Conservation (phyloP, 2,888 invertebrate species). For the Empis stercorea region DNA sequence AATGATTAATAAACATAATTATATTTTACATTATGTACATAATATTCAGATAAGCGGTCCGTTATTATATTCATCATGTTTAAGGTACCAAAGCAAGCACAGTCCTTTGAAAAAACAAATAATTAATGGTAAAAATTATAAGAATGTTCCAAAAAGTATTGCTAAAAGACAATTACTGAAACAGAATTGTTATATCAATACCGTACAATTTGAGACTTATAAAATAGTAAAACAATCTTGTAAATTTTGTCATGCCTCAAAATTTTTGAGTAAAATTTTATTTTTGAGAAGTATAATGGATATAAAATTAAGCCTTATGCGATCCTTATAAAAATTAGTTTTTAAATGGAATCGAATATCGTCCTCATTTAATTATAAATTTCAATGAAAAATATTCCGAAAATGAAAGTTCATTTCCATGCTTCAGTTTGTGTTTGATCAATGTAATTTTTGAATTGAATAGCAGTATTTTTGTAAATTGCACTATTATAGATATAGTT, state of each 20-base stretch:
- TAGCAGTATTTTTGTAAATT: slow-evolving; percentile 3
- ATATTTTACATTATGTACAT: slow-evolving; percentile 2
- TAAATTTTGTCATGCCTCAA: background rate
- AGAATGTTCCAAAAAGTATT: slow-evolving; percentile 5
- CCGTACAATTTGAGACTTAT: background rate
- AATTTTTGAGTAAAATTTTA: slow-evolving; percentile 1
- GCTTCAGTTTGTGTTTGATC: background rate
- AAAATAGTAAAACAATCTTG: background rate
- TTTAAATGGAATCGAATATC: background rate
- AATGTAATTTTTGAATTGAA: slow-evolving; percentile 1
- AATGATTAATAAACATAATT: no score
- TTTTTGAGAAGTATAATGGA: background rate
- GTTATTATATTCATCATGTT: background rate
- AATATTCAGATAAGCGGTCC: slow-evolving; percentile 2
- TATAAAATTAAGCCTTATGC: background rate
- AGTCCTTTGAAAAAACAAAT: slow-evolving; percentile 3
- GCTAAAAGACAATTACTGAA: slow-evolving; percentile 2
- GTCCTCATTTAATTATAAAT: background rate
- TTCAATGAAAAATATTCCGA: background rate
- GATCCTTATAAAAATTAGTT: background rate
- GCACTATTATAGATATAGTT: background rate
- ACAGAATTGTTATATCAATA: slow-evolving; percentile 2
- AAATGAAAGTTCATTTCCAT: background rate
- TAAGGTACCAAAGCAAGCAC: slow-evolving; percentile 5
- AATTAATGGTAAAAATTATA: slow-evolving; percentile 2